Percentiles rank a stretch among this genome's conserved stretches.
These are phyloP conservation scores for Chiridota heheva DNA, from an alignment of 35 echinoderm and acorn worm species.

Conservation along the genomic window DNA sequence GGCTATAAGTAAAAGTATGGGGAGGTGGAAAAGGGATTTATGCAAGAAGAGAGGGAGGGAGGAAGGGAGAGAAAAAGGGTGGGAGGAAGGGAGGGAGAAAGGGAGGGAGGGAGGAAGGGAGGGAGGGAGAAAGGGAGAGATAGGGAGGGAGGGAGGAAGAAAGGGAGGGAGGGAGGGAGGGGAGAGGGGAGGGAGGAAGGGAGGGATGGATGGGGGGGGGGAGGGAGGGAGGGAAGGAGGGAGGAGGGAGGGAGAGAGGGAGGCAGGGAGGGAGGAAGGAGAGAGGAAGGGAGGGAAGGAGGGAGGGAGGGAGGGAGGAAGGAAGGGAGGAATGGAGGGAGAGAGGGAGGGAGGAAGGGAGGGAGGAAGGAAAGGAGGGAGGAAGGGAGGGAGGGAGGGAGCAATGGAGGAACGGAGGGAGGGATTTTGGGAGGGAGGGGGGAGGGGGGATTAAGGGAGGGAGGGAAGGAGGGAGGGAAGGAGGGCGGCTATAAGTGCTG, in stretches of 20 bases:
- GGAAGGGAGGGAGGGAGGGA: background rate
- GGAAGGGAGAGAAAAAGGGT: too few relatives aligned
- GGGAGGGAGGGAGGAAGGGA: too few relatives aligned
- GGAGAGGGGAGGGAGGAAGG: too few relatives aligned
- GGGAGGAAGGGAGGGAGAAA: too few relatives aligned
- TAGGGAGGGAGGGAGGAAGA: background rate
- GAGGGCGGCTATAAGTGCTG: too few relatives aligned
- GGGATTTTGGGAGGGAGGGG: too few relatives aligned
- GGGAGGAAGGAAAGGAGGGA: background rate
- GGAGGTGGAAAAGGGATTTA: background rate
- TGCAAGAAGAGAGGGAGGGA: background rate
- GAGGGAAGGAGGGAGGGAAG: too few relatives aligned
- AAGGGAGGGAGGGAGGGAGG: background rate
- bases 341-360: background rate
- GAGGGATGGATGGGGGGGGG: too few relatives aligned
- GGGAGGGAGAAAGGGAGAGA: too few relatives aligned
- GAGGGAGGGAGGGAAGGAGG: background rate
- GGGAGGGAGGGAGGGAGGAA: background rate
- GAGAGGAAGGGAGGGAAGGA: background rate
- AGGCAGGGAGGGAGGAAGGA: background rate
- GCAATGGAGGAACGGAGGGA: background rate
- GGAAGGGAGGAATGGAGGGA: background rate
- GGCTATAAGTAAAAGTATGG: background rate
- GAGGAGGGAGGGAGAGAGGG: background rate
- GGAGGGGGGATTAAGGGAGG: too few relatives aligned